A percentile compares a stretch with the other conserved stretches of the same genome.
Evolutionary conservation across 2,113 vertebrate species (phyloP).

Genomic region (Bubo blakistoni): DNA sequence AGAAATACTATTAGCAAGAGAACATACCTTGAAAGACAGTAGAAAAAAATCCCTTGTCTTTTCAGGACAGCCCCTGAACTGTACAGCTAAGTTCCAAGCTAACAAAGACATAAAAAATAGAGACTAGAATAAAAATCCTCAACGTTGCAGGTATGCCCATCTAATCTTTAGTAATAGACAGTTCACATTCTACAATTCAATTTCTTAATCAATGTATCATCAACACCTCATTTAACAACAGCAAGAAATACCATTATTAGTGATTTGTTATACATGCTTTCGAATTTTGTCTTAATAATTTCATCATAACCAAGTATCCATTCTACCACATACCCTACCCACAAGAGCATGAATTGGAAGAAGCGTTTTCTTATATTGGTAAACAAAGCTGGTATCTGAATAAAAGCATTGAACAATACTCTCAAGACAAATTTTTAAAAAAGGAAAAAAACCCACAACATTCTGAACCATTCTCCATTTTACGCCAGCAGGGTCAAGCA

Average conservation of each 20-base stretch:
- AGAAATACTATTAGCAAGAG: neutral
- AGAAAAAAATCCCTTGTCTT: slow-evolving; percentile 89
- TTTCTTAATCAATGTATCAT: neutral
- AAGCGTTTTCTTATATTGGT: neutral
- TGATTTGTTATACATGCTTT: neutral
- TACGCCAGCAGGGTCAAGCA: neutral
- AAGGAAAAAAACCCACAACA: neutral
- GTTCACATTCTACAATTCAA: neutral
- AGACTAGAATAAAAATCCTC: slow-evolving; percentile 7
- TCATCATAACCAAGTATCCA: neutral
- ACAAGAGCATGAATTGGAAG: neutral
- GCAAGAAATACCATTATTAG: neutral
- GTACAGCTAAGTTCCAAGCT: slow-evolving; percentile 92
- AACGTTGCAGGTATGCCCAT: neutral
- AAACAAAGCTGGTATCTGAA: neutral
- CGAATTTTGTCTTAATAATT: neutral
- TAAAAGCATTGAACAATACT: neutral
- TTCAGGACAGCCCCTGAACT: slow-evolving; percentile 71
- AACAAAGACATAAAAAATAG: slow-evolving; percentile 30
- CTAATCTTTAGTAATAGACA: neutral
- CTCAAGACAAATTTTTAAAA: neutral
- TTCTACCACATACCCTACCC: neutral
- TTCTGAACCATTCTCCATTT: neutral
- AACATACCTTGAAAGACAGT: slow-evolving; percentile 84
- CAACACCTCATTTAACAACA: neutral